Evolutionary conservation across 2,888 invertebrate species (phyloP).

Genomic region (Xylocampa areola): DNA sequence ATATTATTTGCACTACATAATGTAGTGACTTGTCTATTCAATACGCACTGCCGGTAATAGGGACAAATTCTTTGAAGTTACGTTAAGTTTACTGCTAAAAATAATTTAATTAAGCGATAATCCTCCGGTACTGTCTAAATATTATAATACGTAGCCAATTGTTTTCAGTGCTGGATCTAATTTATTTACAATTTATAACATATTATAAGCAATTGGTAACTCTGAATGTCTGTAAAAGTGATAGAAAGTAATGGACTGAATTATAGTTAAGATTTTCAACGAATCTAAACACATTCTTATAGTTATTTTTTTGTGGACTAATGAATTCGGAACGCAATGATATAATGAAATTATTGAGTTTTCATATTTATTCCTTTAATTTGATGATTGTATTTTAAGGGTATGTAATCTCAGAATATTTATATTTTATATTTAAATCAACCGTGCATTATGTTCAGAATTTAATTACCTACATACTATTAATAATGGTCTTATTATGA

Average conservation of each 20-base stretch:
- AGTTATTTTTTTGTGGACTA: conserved; percentile 27
- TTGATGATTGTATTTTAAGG: neutral
- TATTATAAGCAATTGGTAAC: conserved; percentile 32
- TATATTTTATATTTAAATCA: neutral
- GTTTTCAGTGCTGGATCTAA: conserved; percentile 8
- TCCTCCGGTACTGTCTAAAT: neutral
- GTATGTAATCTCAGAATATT: conserved; percentile 21
- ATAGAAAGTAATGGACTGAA: conserved; percentile 64
- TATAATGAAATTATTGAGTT: neutral
- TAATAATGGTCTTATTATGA: conserved; percentile 27
- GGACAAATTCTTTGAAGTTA: too few species aligned
- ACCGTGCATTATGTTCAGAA: neutral
- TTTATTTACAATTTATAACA: conserved; percentile 8
- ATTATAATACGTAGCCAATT: conserved; percentile 11
- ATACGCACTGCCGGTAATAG: too few species aligned
- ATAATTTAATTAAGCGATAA: too few species aligned
- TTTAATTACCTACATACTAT: conserved; percentile 19
- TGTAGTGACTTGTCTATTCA: too few species aligned
- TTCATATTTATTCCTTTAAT: neutral
- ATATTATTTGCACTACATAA: too few species aligned
- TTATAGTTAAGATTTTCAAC: conserved; percentile 68
- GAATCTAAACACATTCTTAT: conserved; percentile 63
- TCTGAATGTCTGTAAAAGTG: conserved; percentile 49
- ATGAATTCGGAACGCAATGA: conserved; percentile 27
- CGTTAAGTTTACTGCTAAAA: too few species aligned